phyloP scores from a whole-genome alignment of 2,888 invertebrate genomes.

The Platycheirus albimanus region DNA sequence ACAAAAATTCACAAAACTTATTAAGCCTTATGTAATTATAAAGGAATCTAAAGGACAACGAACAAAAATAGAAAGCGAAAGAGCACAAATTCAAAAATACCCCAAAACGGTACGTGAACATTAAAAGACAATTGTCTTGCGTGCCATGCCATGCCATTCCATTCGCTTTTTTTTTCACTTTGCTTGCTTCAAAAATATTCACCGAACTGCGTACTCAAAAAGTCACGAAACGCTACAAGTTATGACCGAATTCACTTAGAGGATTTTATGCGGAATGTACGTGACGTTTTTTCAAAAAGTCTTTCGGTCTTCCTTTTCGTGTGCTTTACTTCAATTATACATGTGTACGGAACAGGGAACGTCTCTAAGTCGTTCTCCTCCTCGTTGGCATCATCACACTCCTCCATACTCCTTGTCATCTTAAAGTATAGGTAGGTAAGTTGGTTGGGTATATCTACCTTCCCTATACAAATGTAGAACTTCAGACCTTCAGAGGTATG shows the following conservation, averaged over 20 bases:
- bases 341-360: constrained; percentile 43
- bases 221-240: constrained; percentile 78
- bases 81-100: constrained; percentile 32
- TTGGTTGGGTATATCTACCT: too few relatives aligned
- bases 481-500: constrained; percentile 28
- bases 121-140: constrained; percentile 71
- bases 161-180: constrained; percentile 22
- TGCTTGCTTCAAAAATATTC: constrained; percentile 12
- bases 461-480: neutral
- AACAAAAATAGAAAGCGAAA: neutral
- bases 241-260: constrained; percentile 81
- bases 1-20: neutral
- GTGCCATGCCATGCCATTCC: constrained; percentile 34
- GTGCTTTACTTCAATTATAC: constrained; percentile 62
- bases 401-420: constrained; percentile 26
- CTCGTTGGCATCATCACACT: constrained; percentile 7
- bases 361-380: constrained; percentile 22
- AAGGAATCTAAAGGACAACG: constrained; percentile 1
- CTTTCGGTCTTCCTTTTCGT: constrained; percentile 34
- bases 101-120: constrained; percentile 51
- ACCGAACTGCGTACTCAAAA: constrained; percentile 53
- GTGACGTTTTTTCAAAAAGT: constrained; percentile 75
- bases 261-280: constrained; percentile 81
- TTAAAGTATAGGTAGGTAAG: too few relatives aligned
- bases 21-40: constrained; percentile 7